Evolutionary conservation across 1,140 invertebrate species (phyloP).

Genomic region (Contarinia nasturtii): DNA sequence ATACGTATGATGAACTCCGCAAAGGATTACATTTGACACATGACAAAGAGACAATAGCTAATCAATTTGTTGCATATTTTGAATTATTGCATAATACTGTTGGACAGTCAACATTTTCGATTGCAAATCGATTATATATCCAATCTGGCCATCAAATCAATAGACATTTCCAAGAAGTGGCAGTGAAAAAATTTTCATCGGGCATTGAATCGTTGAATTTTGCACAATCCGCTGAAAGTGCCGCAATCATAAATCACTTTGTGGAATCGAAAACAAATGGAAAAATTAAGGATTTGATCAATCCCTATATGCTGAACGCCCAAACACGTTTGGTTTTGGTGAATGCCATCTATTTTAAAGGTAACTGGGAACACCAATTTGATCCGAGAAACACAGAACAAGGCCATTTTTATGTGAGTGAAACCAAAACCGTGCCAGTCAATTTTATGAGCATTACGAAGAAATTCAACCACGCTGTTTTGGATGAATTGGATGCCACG

Average conservation of each 20-base stretch:
- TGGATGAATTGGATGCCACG: slow-evolving; percentile 19
- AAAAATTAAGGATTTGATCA: too few relatives aligned
- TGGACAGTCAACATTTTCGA: too few relatives aligned
- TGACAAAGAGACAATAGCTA: too few relatives aligned
- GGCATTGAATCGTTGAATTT: too few relatives aligned
- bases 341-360: slow-evolving; percentile 78
- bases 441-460: slow-evolving; percentile 26
- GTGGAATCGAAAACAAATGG: too few relatives aligned
- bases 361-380: slow-evolving; percentile 26
- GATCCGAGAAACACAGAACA: slow-evolving; percentile 16
- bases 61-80: too few relatives aligned
- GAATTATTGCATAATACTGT: too few relatives aligned
- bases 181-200: too few relatives aligned
- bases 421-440: slow-evolving; percentile 19
- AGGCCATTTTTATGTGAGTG: slow-evolving; percentile 22
- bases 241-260: too few relatives aligned
- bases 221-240: slow-evolving; percentile 4
- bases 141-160: slow-evolving; percentile 15
- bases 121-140: too few relatives aligned
- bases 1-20: slow-evolving; percentile 31
- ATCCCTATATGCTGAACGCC: too few relatives aligned
- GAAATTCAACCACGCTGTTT: slow-evolving; percentile 21
- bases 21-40: slow-evolving; percentile 7
- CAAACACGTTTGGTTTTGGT: slow-evolving; percentile 43
- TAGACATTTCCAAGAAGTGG: too few relatives aligned